Base-by-base conservation (phyloP, 2,888 invertebrate species). In the Cosmia trapezina region DNA sequence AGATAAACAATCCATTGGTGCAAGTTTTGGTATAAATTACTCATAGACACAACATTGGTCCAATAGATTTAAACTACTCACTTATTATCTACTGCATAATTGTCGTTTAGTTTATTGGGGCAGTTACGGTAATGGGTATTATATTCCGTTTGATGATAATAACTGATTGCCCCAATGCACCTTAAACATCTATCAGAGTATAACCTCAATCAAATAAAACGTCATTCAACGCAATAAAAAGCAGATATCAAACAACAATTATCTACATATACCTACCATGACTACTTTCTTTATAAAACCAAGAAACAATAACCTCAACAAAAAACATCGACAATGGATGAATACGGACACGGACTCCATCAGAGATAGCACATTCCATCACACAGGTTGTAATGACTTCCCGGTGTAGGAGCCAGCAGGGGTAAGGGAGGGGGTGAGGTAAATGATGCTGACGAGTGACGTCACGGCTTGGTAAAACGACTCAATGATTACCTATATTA, bases 321-420 rank as follows among this genome's bases (percentile, higher is more conserved):
- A 86, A 63, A 84, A 85, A 84, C 73, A 33, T 69, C 56, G 41
- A 75, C 78, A 73, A 80, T 84, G 45, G 65, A 64, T 78, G 76
- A 60, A 71, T 76, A 70, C 70, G 22, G n/a, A 68, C 47, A 70
- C 70, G 22, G n/a, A 68, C 47, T 28, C 73, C 56, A 70, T 70
- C 72, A 66, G 60, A 76, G 78, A 28, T 73, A 76, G 73, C 78
- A 73, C 84, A 86, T 88, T 86, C 88, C 83, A 78, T 80, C 80
- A 86, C 80, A 86, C 84, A 68, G 81, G 81, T 86, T 83, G 56
- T 83, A 83, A 83, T 86, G 76, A 84, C 88, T 87, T 88, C 88
- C 88, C 75, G 76, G 84, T 80, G 74, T 63, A 67, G 66, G 45
- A 45, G 28, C 28, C 28, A 28, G 28, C 28, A 28, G 37, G 45